These are phyloP conservation scores for Leptopilina drosophilae DNA, from an alignment of 2,888 invertebrate species.

Conservation along the genomic window DNA sequence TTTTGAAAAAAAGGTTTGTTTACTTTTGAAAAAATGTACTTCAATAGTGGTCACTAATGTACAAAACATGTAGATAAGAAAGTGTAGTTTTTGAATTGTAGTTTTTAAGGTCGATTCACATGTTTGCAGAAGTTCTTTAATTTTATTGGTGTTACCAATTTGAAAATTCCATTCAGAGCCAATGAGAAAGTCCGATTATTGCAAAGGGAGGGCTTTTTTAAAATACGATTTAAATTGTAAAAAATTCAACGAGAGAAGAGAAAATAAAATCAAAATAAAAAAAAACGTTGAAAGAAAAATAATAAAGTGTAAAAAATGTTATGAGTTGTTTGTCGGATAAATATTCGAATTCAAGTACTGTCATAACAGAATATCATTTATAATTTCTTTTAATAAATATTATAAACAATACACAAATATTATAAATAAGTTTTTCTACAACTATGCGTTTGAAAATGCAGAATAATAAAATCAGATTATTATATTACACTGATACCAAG, in stretches of 20 bases:
- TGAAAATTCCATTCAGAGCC: not conserved
- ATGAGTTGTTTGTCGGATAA: too few relatives aligned
- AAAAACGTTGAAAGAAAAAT: too few relatives aligned
- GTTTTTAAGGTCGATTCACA: too few relatives aligned
- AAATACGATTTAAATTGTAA: too few relatives aligned
- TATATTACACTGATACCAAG: constrained; percentile 28
- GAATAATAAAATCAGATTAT: constrained; percentile 58
- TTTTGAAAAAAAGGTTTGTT: constrained; percentile 31
- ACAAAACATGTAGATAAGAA: too few relatives aligned
- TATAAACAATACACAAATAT: constrained; percentile 69
- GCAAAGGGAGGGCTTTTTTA: too few relatives aligned
- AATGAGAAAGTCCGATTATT: too few relatives aligned
- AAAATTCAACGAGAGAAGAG: too few relatives aligned
- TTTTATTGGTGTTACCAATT: not conserved
- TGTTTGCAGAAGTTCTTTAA: not conserved
- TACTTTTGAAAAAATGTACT: constrained; percentile 3
- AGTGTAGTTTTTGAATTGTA: too few relatives aligned
- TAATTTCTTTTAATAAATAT: constrained; percentile 71
- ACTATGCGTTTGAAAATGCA: constrained; percentile 63
- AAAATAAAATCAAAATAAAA: too few relatives aligned
- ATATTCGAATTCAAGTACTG: not conserved
- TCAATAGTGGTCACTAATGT: too few relatives aligned
- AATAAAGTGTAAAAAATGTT: too few relatives aligned
- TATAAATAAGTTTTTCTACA: constrained; percentile 69
- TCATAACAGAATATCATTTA: constrained; percentile 65